Percentiles rank a stretch among this genome's conserved stretches.
phyloP scores from a whole-genome alignment of 2,113 vertebrate genomes.

The Microtus ochrogaster region DNA sequence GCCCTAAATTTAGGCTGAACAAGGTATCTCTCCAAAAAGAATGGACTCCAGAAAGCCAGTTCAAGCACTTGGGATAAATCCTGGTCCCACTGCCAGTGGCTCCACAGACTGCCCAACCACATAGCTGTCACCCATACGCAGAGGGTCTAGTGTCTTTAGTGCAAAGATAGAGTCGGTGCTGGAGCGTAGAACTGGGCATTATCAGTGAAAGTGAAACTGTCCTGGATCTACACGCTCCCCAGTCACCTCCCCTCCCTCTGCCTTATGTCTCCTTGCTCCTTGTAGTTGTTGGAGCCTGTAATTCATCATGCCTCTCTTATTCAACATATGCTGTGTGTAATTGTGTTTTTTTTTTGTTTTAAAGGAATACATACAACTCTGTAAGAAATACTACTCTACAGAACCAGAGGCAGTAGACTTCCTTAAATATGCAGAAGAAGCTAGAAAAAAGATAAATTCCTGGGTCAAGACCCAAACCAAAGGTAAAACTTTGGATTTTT shows the following conservation, averaged over 20 bases:
- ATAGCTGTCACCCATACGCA: no score
- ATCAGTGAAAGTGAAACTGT: fast-evolving
- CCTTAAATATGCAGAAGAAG: conserved; percentile 79
- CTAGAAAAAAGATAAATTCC: conserved; percentile 84
- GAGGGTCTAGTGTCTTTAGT: neutral
- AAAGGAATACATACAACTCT: conserved; percentile 83
- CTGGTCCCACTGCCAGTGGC: no score
- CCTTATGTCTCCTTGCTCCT: neutral
- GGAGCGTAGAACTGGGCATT: neutral
- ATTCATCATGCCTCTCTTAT: neutral
- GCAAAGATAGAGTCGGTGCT: neutral
- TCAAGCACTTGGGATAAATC: no score
- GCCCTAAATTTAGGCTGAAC: no score
- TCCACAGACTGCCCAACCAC: no score
- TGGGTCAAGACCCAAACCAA: conserved; percentile 86
- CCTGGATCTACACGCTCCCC: neutral
- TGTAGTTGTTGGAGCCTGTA: neutral
- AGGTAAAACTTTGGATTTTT: conserved; percentile 78
- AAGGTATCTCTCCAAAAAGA: no score
- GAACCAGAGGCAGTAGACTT: conserved; percentile 83
- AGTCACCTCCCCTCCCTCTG: neutral
- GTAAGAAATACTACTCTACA: conserved; percentile 81
- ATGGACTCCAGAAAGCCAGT: no score
- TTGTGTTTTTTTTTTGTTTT: conserved; percentile 26
- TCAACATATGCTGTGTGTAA: conserved; percentile 20